phyloP scores from a whole-genome alignment of 2,888 invertebrate species.

The Synergus japonicus region DNA sequence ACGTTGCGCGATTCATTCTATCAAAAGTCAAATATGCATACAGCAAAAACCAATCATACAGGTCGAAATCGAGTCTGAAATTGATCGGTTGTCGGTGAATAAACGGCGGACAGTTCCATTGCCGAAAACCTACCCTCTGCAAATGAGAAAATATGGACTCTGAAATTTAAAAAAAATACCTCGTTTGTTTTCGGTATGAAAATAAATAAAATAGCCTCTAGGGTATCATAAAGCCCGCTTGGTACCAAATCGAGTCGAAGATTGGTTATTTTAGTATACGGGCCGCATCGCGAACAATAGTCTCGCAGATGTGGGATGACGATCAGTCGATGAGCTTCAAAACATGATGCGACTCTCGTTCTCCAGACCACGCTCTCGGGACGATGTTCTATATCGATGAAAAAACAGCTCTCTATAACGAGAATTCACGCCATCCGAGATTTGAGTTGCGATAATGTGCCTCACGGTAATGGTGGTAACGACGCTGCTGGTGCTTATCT shows the following conservation, averaged over 20 bases:
- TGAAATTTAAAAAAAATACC: slow-evolving; percentile 9
- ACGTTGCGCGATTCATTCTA: neutral
- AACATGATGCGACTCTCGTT: slow-evolving; percentile 31
- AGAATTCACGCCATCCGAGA: slow-evolving; percentile 22
- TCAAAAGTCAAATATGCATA: slow-evolving; percentile 25
- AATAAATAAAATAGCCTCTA: slow-evolving; percentile 35
- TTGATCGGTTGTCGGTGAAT: slow-evolving; percentile 31
- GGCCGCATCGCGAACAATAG: neutral
- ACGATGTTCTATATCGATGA: slow-evolving; percentile 20
- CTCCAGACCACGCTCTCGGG: slow-evolving; percentile 13
- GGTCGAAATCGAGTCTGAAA: slow-evolving; percentile 1
- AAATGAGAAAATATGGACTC: slow-evolving; percentile 14
- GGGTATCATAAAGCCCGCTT: slow-evolving; percentile 32
- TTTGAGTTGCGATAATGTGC: slow-evolving; percentile 16
- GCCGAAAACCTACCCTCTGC: neutral
- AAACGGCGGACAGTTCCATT: neutral
- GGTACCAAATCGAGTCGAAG: slow-evolving; percentile 28
- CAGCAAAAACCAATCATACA: neutral
- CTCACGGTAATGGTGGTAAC: neutral
- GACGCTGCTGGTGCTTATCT: slow-evolving; percentile 28
- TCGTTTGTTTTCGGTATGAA: slow-evolving; percentile 17
- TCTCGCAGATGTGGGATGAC: neutral
- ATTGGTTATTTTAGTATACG: slow-evolving; percentile 26
- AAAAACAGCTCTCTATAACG: slow-evolving; percentile 3
- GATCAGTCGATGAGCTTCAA: slow-evolving; percentile 31